These are phyloP conservation scores for Cololabis saira DNA, from an alignment of 2,113 vertebrate genomes.

Conservation along the genomic window DNA sequence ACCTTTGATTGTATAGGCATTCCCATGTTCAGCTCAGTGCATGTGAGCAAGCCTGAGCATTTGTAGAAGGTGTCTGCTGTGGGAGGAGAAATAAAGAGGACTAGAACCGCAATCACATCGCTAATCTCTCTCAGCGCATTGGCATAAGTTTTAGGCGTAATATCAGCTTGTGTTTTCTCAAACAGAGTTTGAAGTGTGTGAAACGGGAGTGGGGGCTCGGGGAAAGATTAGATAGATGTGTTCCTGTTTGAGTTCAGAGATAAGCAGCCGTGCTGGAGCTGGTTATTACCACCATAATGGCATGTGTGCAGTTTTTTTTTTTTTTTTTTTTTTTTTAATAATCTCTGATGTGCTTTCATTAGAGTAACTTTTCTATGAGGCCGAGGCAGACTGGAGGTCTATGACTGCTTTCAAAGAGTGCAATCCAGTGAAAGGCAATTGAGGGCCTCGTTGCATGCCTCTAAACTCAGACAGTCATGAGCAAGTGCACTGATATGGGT, in stretches of 20 bases:
- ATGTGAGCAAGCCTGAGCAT: background rate
- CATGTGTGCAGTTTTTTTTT: conserved; percentile 24
- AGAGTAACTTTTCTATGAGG: conserved; percentile 18
- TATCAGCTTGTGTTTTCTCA: conserved; percentile 84
- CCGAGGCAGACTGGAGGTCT: background rate
- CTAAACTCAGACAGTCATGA: conserved; percentile 37
- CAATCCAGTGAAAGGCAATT: conserved; percentile 30
- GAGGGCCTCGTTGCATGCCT: conserved; percentile 29
- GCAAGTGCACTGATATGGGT: conserved; percentile 46
- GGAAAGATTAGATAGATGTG: conserved; percentile 13
- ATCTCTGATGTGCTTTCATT: conserved; percentile 43
- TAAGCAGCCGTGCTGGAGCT: conserved; percentile 44
- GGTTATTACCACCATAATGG: conserved; percentile 59
- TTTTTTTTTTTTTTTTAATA: conserved; percentile 41
- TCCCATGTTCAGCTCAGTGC: conserved; percentile 31
- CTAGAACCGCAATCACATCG: conserved; percentile 88
- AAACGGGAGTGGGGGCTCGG: conserved; percentile 37
- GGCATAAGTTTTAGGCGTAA: conserved; percentile 41
- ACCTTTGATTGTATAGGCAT: conserved; percentile 32
- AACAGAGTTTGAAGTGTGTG: conserved; percentile 82
- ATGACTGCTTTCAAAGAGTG: conserved; percentile 21
- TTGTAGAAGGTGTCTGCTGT: conserved; percentile 29
- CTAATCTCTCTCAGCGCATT: conserved; percentile 57
- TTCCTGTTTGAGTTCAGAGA: conserved; percentile 66
- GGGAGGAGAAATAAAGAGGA: conserved; percentile 70